Percentiles rank a stretch among this genome's conserved stretches.
Conservation (phyloP, 2,113 vertebrate genomes). For the Empidonax traillii region DNA sequence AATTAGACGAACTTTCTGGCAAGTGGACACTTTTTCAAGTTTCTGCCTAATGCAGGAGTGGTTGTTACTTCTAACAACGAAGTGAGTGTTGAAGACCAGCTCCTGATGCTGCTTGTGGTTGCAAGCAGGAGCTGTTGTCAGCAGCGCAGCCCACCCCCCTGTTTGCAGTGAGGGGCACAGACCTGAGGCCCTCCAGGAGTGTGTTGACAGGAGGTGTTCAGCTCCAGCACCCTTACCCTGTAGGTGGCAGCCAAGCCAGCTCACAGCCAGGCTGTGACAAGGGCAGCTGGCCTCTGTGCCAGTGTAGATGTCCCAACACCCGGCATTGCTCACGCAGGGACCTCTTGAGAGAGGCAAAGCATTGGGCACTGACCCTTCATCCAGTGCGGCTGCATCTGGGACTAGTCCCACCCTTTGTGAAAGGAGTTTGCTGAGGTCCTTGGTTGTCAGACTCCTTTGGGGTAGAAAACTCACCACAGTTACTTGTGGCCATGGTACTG, state of each 20-base stretch:
- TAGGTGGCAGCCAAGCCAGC: conserved; percentile 5
- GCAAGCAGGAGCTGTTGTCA: not conserved
- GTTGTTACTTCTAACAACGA: not conserved
- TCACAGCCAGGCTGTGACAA: not conserved
- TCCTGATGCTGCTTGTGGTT: not conserved
- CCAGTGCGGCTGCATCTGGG: not conserved
- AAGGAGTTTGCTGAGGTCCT: not conserved
- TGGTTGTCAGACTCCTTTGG: not conserved
- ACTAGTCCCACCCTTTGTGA: not conserved
- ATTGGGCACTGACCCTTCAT: not conserved
- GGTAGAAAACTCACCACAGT: not conserved
- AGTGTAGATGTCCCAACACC: not conserved
- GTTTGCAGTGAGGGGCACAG: not conserved
- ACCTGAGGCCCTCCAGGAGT: fast-evolving
- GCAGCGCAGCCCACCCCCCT: not conserved
- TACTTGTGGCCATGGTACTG: not conserved
- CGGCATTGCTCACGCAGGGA: not conserved
- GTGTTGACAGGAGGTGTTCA: not conserved
- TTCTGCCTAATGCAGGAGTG: not conserved
- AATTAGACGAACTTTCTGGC: not conserved
- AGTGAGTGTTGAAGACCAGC: not conserved
- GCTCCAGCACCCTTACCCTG: not conserved
- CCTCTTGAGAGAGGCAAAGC: not conserved
- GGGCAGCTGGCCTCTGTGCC: not conserved
- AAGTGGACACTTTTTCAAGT: not conserved